These are phyloP conservation scores for Thryonomys swinderianus DNA, from an alignment of 2,113 vertebrate genomes.

Conservation along the genomic window DNA sequence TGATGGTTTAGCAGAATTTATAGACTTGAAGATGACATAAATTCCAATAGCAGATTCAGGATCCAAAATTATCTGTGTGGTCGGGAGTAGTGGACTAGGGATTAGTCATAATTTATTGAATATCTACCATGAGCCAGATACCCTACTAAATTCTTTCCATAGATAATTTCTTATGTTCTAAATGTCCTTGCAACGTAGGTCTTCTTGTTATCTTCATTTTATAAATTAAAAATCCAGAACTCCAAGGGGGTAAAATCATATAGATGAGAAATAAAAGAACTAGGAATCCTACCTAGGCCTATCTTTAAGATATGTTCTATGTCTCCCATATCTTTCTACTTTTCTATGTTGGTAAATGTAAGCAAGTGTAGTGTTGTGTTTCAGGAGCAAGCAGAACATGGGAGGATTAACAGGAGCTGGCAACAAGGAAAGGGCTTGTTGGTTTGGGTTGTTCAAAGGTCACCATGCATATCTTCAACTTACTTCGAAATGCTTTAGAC, in stretches of 20 bases:
- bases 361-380: neutral
- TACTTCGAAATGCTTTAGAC: neutral
- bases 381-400: neutral
- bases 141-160: neutral
- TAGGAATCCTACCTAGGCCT: neutral
- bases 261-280: neutral
- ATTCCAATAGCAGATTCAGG: neutral
- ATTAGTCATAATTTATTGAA: neutral
- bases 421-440: neutral
- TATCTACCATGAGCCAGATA: neutral
- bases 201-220: neutral
- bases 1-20: constrained; percentile 1
- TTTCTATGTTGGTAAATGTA: neutral
- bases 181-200: neutral
- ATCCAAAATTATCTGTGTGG: neutral
- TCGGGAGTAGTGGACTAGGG: neutral
- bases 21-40: neutral
- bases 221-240: neutral
- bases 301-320: neutral
- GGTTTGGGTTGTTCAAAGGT: neutral
- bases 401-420: neutral
- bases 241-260: neutral
- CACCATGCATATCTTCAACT: neutral
- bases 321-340: neutral
- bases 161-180: neutral